These are phyloP conservation scores for Gisinianus flammeolus DNA, from an alignment of 2,888 invertebrate genomes.

Conservation along the genomic window DNA sequence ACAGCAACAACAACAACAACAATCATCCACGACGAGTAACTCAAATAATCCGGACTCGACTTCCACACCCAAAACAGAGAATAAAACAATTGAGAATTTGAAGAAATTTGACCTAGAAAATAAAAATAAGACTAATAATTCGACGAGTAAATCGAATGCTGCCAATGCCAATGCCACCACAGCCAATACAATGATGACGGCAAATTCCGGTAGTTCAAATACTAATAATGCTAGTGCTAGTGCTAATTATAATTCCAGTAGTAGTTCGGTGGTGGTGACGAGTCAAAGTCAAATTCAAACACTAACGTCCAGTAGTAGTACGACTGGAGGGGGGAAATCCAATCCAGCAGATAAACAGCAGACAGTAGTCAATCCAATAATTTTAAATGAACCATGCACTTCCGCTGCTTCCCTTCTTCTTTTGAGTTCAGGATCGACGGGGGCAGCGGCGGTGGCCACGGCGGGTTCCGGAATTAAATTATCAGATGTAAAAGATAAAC, in stretches of 20 bases:
- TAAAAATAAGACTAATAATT: not conserved
- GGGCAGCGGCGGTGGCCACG: too few relatives aligned
- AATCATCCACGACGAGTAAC: not conserved
- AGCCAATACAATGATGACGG: not conserved
- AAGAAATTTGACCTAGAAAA: not conserved
- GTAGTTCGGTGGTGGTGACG: not conserved
- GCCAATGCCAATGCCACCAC: not conserved
- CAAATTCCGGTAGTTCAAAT: too few relatives aligned
- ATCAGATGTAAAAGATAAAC: not conserved
- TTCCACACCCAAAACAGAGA: not conserved
- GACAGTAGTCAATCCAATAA: too few relatives aligned
- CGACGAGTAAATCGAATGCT: not conserved
- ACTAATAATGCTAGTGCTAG: too few relatives aligned
- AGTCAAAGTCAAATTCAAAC: not conserved
- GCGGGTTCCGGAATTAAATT: not conserved
- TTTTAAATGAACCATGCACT: not conserved
- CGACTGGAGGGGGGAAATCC: not conserved
- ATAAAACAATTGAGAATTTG: not conserved
- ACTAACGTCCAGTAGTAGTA: too few relatives aligned
- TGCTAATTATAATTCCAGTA: not conserved
- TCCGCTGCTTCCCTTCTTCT: not conserved
- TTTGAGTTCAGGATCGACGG: not conserved
- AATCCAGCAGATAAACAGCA: not conserved
- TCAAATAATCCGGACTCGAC: not conserved
- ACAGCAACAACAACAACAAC: too few relatives aligned